Evolutionary conservation across 2,888 invertebrate genomes (phyloP), one percentile per base, ranked within the genome.

Genomic region (Lasioglossum morio): DNA sequence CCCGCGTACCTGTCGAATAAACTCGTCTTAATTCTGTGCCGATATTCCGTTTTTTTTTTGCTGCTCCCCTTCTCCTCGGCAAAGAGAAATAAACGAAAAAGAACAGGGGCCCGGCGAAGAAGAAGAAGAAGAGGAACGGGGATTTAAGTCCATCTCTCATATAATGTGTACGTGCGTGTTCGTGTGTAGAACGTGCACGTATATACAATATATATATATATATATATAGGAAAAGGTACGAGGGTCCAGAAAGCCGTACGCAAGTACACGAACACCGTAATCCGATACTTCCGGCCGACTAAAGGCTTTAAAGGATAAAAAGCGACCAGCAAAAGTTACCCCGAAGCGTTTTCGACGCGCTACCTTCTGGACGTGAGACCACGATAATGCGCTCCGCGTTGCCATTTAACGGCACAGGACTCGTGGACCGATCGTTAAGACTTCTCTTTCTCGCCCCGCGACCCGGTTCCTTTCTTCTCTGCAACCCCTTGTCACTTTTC

Each of bases 391-490:
- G 78, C 72, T 75, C 85, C 82, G 76, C 85, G 70, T 86, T 77
- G 86, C 87, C 85, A 88, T 88, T 91, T 87, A 89, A 84, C 88
- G 85, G 79, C 87, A 85, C 86, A 79, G 79, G 87, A 81, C 83
- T 87, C 80, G 77, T 81, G 57, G 86, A 90, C 87, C 88, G 91
- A 90, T 91, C 90, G 90, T 91, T 91, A 88, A 91, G 86, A 77
- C 82, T 85, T 80, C 84, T 81, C 80, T 73, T 79, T 82, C 69
- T 76, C 79, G 57, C 63, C 40, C 27, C 27, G 40, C 60, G 37
- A 40, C 76, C 43, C 19, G 19, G 27, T 34, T 27, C 40, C 70
- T 70, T 70, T 70, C 30, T 40, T 72, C 60, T 27, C 27, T n/a
- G 43, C 27, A 19, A 66, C 66, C 77, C 40, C 43, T 27, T 70